Conservation (phyloP, 2,797 vertebrate genomes). For the Tenualosa ilisha region DNA sequence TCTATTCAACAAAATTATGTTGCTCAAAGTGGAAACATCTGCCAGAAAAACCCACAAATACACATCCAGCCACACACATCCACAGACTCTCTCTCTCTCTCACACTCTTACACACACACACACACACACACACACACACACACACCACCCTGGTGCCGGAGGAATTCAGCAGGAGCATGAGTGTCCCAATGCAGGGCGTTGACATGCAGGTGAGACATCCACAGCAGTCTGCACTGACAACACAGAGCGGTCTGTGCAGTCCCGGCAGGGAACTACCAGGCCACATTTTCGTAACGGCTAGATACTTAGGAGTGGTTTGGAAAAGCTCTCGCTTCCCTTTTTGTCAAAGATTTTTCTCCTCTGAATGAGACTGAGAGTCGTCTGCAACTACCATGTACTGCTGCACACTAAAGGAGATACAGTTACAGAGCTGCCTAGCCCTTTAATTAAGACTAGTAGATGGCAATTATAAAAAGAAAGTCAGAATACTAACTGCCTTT, state of each 20-base stretch:
- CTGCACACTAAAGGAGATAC: neutral
- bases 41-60: neutral
- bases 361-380: neutral
- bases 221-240: conserved; percentile 16
- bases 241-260: neutral
- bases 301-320: neutral
- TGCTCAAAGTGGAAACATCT: conserved; percentile 16
- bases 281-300: neutral
- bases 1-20: conserved; percentile 8
- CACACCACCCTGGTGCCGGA: neutral
- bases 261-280: neutral
- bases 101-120: neutral
- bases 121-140: neutral
- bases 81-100: no score
- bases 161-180: conserved; percentile 21
- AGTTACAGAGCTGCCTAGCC: neutral
- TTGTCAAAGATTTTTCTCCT: neutral
- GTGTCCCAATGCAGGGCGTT: neutral
- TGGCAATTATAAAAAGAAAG: conserved; percentile 14
- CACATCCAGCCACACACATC: neutral
- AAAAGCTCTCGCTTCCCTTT: neutral
- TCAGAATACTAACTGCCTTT: conserved; percentile 16
- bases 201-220: conserved; percentile 24
- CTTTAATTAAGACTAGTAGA: neutral
- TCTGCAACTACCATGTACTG: neutral